Evolutionary conservation across 2,113 vertebrate species (phyloP).

Genomic region (Penelope pileata): DNA sequence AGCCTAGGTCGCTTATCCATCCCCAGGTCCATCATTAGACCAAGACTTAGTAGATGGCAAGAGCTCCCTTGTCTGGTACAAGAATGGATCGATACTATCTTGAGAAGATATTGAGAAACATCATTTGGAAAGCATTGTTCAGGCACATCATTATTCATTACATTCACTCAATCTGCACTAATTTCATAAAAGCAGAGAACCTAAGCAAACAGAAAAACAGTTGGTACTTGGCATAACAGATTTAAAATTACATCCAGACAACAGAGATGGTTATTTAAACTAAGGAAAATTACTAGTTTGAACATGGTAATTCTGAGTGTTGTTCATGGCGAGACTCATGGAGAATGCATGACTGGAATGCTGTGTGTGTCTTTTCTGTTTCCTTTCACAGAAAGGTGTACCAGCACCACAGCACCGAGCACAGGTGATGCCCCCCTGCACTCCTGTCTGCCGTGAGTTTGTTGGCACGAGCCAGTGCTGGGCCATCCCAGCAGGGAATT

Average conservation of each 20-base stretch:
- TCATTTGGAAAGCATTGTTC: background rate
- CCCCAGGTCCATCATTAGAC: background rate
- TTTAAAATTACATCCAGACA: background rate
- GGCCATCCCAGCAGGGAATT: background rate
- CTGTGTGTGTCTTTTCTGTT: background rate
- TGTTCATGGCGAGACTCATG: background rate
- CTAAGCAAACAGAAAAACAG: background rate
- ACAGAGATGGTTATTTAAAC: background rate
- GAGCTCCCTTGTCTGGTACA: background rate
- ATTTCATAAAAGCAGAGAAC: background rate
- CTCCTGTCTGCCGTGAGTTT: background rate
- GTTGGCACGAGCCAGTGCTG: background rate
- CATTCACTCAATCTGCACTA: background rate
- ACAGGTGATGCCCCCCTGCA: background rate
- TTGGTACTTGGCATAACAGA: background rate
- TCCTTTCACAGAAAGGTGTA: background rate
- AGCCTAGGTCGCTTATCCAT: background rate
- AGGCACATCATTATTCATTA: background rate
- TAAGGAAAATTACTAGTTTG: background rate
- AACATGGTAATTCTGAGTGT: background rate
- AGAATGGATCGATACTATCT: background rate
- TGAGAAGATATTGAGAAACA: background rate
- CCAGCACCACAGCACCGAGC: no score
- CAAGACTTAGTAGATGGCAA: background rate
- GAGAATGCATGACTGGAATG: background rate